Evolutionary conservation across 2,888 invertebrate species (phyloP).

Genomic region (Drosophila anomalata): DNA sequence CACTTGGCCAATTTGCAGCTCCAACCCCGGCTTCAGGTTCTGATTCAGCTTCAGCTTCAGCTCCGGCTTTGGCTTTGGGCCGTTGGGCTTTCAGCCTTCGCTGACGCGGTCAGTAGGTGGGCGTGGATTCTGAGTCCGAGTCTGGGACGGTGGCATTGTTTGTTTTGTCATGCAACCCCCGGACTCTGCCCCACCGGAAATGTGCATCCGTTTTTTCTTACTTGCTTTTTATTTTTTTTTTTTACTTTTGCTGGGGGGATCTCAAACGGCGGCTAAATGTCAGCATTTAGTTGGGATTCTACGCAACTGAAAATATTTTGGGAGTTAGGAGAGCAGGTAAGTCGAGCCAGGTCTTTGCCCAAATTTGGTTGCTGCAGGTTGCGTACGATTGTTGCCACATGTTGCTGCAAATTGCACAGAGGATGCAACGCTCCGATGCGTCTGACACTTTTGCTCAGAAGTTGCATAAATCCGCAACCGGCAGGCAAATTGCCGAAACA

Average conservation of each 20-base stretch:
- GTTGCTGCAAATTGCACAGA: constrained; percentile 41
- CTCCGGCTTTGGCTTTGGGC: not conserved
- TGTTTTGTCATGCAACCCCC: constrained; percentile 69
- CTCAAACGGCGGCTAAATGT: constrained; percentile 28
- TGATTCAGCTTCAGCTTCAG: constrained; percentile 1
- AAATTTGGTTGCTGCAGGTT: constrained; percentile 44
- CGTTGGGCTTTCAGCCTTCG: constrained; percentile 48
- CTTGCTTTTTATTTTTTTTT: not conserved
- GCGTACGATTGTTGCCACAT: constrained; percentile 46
- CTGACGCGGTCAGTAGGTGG: constrained; percentile 51
- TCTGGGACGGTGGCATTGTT: constrained; percentile 40
- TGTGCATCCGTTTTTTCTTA: constrained; percentile 63
- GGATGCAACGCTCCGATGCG: constrained; percentile 71
- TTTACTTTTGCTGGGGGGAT: constrained; percentile 7
- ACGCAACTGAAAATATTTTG: constrained; percentile 59
- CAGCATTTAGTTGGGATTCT: constrained; percentile 52
- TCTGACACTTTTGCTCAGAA: constrained; percentile 59
- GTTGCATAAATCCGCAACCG: constrained; percentile 58
- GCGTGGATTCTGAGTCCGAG: constrained; percentile 21
- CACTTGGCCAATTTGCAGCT: constrained; percentile 42
- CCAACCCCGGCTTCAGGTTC: not conserved
- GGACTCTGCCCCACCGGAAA: constrained; percentile 52
- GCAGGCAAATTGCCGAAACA: constrained; percentile 33
- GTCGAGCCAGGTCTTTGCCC: constrained; percentile 37
- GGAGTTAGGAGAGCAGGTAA: constrained; percentile 66